Evolutionary conservation across 2,113 vertebrate genomes (phyloP).

Genomic region (Tragelaphus imberbis): DNA sequence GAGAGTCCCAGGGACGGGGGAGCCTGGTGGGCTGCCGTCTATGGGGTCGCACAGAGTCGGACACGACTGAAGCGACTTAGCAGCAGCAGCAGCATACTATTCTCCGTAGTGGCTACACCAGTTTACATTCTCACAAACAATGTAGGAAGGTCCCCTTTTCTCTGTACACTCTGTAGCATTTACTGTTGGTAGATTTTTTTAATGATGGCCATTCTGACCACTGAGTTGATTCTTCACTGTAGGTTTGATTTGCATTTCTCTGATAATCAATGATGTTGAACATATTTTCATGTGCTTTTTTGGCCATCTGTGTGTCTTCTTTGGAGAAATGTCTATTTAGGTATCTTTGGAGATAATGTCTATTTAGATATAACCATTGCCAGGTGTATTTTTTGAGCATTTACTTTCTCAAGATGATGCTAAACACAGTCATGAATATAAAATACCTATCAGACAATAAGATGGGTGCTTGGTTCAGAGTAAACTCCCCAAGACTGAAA

Average conservation of each 20-base stretch:
- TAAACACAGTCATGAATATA: neutral
- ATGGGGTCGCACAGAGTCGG: too few species aligned
- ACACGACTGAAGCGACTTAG: too few species aligned
- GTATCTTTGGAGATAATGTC: neutral
- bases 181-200: neutral
- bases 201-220: neutral
- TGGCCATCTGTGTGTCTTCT: neutral
- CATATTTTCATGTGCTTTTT: neutral
- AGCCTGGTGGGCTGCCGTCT: too few species aligned
- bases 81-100: too few species aligned
- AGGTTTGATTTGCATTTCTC: neutral
- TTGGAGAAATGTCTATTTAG: neutral
- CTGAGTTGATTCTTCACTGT: neutral
- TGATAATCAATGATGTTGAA: neutral
- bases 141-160: neutral
- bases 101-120: neutral
- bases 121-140: neutral
- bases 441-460: neutral
- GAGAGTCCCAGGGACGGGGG: too few species aligned
- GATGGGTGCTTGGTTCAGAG: neutral
- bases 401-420: neutral
- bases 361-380: neutral
- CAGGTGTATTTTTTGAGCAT: neutral
- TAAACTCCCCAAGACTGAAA: neutral
- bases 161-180: neutral